These are phyloP conservation scores for Phataginus tetradactyla DNA, from an alignment of 2,797 vertebrate genomes.

Conservation along the genomic window DNA sequence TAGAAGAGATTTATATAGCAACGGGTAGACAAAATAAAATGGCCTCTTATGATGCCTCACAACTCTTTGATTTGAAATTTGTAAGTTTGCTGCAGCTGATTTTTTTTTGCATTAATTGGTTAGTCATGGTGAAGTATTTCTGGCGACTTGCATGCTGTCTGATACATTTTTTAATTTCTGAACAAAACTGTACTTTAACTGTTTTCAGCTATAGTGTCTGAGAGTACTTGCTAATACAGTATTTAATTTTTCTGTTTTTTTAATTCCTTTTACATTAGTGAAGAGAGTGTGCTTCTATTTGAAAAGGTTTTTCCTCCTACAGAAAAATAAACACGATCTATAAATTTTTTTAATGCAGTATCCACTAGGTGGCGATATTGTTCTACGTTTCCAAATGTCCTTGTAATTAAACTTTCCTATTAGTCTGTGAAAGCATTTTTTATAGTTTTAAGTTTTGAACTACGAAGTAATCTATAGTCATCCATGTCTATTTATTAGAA, in stretches of 20 bases:
- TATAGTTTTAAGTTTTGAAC: constrained; percentile 42
- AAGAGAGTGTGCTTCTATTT: background rate
- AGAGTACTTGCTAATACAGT: background rate
- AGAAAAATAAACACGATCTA: background rate
- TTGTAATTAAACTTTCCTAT: background rate
- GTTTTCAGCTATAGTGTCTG: background rate
- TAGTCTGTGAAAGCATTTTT: constrained; percentile 3
- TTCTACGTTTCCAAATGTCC: background rate
- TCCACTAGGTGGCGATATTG: constrained; percentile 47
- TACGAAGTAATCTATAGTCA: background rate
- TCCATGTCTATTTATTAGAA: background rate
- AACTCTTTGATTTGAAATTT: background rate
- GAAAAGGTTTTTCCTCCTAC: background rate
- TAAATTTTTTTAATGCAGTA: background rate
- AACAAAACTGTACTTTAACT: background rate
- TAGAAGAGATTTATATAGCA: background rate
- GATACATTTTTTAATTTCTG: constrained; percentile 37
- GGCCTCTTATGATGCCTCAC: background rate
- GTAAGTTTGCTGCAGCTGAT: background rate
- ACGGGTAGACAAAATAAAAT: background rate
- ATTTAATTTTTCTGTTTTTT: constrained; percentile 52
- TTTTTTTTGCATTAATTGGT: background rate
- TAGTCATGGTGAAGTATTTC: background rate
- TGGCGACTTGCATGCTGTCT: background rate
- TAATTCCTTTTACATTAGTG: constrained; percentile 63